A percentile compares a stretch with the other conserved stretches of the same genome.
Evolutionary conservation across 2,113 vertebrate species (phyloP).

Genomic region (Otus sunia): DNA sequence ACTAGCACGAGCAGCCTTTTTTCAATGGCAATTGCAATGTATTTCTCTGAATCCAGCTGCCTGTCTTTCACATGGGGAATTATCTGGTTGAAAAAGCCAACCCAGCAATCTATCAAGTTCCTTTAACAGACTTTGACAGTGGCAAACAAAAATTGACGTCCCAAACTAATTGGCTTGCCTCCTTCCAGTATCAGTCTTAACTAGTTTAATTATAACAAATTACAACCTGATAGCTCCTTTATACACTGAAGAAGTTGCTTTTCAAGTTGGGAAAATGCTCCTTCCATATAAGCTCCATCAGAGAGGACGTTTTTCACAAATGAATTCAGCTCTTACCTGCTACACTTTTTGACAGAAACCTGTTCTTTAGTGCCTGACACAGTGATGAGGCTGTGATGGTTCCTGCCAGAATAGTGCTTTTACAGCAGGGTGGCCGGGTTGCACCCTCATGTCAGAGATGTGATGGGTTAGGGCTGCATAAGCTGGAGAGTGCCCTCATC

Average conservation of each 20-base stretch:
- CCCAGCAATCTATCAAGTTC: conserved; percentile 6
- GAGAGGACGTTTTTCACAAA: not conserved
- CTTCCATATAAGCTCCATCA: not conserved
- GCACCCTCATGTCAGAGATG: not conserved
- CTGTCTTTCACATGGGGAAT: not conserved
- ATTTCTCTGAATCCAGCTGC: not conserved
- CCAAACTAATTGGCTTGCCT: conserved; percentile 49
- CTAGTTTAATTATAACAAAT: conserved; percentile 60
- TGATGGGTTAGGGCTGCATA: not conserved
- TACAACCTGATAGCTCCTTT: conserved; percentile 4
- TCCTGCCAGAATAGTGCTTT: not conserved
- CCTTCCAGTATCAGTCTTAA: conserved; percentile 22
- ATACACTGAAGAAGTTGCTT: not conserved
- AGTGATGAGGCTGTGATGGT: fast-evolving
- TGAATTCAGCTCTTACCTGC: not conserved
- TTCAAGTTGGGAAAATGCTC: not conserved
- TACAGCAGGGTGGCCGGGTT: not conserved
- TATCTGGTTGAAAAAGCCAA: not conserved
- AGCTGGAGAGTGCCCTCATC: not conserved
- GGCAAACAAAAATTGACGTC: conserved; percentile 55
- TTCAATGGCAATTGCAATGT: fast-evolving
- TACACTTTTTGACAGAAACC: not conserved
- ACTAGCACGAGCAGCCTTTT: not conserved
- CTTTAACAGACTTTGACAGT: conserved; percentile 48
- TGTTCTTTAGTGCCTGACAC: not conserved